Conservation (phyloP, 2,888 invertebrate species). For the Drosophila paramelanica region DNA sequence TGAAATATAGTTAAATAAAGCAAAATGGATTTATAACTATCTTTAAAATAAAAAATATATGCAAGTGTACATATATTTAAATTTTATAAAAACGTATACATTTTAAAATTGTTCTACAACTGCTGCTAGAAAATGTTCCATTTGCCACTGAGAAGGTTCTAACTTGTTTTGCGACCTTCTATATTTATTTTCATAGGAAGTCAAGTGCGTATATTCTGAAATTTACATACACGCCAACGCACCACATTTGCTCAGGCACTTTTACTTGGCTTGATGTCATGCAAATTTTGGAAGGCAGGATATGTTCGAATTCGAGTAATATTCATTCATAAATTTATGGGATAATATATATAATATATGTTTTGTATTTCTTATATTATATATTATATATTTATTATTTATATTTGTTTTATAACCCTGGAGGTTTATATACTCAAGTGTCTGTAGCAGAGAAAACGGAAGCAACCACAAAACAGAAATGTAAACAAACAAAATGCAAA, state of each 20-base stretch:
- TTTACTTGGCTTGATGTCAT: slow-evolving; percentile 36
- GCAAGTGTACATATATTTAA: no score
- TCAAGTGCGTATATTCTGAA: slow-evolving; percentile 12
- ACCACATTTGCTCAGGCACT: slow-evolving; percentile 36
- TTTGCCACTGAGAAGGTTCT: background rate
- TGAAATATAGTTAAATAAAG: no score
- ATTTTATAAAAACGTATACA: background rate
- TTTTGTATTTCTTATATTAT: no score
- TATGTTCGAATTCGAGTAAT: slow-evolving; percentile 19
- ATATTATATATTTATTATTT: no score
- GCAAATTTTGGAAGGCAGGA: slow-evolving; percentile 38
- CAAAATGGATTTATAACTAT: no score
- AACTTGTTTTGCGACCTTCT: background rate
- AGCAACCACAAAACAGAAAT: slow-evolving; percentile 26
- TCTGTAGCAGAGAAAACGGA: slow-evolving; percentile 10
- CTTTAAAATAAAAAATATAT: no score
- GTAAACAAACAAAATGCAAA: slow-evolving; percentile 65
- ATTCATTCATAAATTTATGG: slow-evolving; percentile 41
- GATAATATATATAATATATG: slow-evolving; percentile 8
- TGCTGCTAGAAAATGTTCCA: background rate
- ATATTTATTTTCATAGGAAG: slow-evolving; percentile 30
- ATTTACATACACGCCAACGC: background rate
- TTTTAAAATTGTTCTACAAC: background rate
- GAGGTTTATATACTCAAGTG: slow-evolving; percentile 13
- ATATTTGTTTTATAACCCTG: background rate